Conservation (phyloP, 2,797 vertebrate species). For the Alcedo atthis region DNA sequence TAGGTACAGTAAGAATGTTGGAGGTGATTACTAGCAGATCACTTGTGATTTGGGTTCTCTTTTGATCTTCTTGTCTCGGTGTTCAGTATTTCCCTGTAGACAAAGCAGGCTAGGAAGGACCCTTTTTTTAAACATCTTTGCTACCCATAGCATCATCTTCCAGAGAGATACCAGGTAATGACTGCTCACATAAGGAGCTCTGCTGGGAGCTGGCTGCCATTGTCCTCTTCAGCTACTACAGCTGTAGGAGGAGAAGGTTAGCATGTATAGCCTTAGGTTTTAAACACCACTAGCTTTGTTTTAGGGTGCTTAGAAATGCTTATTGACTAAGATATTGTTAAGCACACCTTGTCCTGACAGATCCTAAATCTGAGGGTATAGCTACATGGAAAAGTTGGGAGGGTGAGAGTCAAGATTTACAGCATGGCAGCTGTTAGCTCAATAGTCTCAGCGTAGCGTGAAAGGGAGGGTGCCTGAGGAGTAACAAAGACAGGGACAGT, state of each 20-base stretch:
- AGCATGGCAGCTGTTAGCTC: not conserved
- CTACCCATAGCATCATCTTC: not conserved
- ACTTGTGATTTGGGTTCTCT: not conserved
- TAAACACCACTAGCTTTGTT: not conserved
- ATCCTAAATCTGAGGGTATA: not conserved
- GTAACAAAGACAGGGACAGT: not conserved
- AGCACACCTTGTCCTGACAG: not conserved
- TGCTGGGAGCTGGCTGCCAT: not conserved
- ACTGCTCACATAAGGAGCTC: fast-evolving
- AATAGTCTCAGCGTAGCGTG: fast-evolving
- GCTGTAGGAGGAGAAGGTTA: not conserved
- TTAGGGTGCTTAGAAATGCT: not conserved
- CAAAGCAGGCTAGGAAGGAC: not conserved
- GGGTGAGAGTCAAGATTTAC: not conserved
- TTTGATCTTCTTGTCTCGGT: not conserved
- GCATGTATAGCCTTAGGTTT: not conserved
- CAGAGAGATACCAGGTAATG: not conserved
- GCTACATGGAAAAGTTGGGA: not conserved
- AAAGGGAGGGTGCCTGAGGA: not conserved
- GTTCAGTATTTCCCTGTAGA: not conserved
- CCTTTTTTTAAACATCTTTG: not conserved
- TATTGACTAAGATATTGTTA: not conserved
- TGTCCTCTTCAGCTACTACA: not conserved
- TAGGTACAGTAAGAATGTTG: not conserved
- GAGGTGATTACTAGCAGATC: not conserved